These are phyloP conservation scores for Dicyrtomina minuta DNA, from an alignment of 2,888 invertebrate genomes.

Conservation along the genomic window DNA sequence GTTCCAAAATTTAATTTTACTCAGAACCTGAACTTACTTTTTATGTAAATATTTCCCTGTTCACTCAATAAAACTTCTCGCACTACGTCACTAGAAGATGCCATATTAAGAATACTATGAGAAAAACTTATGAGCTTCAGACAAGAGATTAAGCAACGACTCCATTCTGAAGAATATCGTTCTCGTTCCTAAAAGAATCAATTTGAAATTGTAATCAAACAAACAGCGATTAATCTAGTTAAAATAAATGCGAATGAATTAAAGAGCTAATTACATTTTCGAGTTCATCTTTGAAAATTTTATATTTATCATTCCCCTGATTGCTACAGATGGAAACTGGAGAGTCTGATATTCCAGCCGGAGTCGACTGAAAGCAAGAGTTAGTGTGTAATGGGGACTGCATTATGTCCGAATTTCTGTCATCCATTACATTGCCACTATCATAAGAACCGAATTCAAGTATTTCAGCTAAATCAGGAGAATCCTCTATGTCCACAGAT, in stretches of 20 bases:
- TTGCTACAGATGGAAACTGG: no score
- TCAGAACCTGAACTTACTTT: constrained; percentile 58
- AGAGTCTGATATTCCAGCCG: background rate
- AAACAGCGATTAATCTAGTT: no score
- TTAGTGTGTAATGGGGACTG: background rate
- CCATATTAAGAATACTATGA: constrained; percentile 61
- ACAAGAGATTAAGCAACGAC: constrained; percentile 61
- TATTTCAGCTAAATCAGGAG: constrained; percentile 16
- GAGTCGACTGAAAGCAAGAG: background rate
- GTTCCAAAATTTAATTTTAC: no score
- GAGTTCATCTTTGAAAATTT: constrained; percentile 48
- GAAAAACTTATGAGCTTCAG: constrained; percentile 61
- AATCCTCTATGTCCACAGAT: constrained; percentile 5
- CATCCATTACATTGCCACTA: constrained; percentile 1
- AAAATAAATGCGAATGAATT: no score
- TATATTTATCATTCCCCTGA: constrained; percentile 43
- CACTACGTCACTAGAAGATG: constrained; percentile 61
- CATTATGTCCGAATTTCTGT: background rate
- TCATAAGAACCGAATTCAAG: constrained; percentile 9
- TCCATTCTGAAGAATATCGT: constrained; percentile 59
- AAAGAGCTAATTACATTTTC: constrained; percentile 47
- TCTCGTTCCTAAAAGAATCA: constrained; percentile 55
- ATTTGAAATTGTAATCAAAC: no score
- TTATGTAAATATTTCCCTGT: constrained; percentile 61
- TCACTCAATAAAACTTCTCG: constrained; percentile 62